phyloP scores from a whole-genome alignment of 2,888 invertebrate genomes.

The Coremacera marginata region DNA sequence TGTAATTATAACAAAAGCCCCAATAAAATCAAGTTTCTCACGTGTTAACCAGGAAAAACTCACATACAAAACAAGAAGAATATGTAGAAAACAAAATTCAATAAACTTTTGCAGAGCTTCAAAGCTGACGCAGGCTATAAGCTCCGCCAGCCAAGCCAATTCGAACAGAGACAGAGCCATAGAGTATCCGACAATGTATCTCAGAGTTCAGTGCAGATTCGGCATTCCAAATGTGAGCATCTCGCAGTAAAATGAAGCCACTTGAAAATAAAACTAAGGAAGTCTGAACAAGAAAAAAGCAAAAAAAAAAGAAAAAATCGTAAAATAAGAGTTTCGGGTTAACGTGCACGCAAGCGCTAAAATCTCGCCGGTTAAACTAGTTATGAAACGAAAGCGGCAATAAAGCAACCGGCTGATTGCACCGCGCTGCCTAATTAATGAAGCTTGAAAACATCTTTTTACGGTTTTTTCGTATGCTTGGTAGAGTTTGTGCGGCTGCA shows the following conservation, averaged over 20 bases:
- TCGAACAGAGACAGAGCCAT: background rate
- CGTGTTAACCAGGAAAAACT: background rate
- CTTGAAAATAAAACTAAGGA: background rate
- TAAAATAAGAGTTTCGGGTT: background rate
- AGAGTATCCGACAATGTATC: background rate
- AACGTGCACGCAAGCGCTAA: background rate
- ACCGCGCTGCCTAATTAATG: too few species aligned
- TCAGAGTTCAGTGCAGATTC: conserved; percentile 32
- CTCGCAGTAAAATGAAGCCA: conserved; percentile 12
- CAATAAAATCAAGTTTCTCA: too few species aligned
- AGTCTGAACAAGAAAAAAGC: background rate
- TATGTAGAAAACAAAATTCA: background rate
- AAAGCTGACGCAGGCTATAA: conserved; percentile 3
- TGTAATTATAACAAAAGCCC: too few species aligned
- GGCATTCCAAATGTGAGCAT: conserved; percentile 29
- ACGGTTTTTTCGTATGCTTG: too few species aligned
- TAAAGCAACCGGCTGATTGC: background rate
- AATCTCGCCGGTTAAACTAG: background rate
- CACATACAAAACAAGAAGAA: background rate
- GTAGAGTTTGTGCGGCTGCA: background rate
- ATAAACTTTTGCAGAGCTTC: conserved; percentile 3
- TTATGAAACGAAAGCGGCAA: conserved; percentile 1
- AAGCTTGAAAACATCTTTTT: too few species aligned
- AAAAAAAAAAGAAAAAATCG: too few species aligned
- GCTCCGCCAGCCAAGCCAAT: background rate